Conservation (phyloP, 2,113 vertebrate genomes). For the Ovibos moschatus region DNA sequence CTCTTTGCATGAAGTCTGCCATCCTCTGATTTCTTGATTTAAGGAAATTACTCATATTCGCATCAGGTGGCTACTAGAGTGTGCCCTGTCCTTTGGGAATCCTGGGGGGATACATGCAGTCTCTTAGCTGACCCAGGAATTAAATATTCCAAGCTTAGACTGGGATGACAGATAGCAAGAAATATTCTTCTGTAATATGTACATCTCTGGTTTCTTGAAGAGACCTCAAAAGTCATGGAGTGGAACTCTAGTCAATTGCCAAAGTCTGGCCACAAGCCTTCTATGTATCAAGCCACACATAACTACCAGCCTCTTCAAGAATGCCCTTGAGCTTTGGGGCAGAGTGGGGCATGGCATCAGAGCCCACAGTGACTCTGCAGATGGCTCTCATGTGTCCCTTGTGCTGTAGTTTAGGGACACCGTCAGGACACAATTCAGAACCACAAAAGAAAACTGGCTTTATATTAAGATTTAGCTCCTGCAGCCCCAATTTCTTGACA, state of each 20-base stretch:
- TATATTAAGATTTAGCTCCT: neutral
- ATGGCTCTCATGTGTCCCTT: neutral
- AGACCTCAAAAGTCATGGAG: neutral
- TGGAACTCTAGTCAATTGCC: neutral
- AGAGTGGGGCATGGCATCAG: neutral
- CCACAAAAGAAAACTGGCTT: neutral
- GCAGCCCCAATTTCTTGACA: fast-evolving
- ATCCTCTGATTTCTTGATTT: neutral
- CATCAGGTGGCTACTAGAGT: neutral
- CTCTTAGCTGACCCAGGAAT: neutral
- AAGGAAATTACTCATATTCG: neutral
- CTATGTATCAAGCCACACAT: neutral
- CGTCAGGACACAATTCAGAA: neutral
- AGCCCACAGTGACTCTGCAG: neutral
- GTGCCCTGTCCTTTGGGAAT: neutral
- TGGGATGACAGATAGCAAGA: neutral
- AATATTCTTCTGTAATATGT: neutral
- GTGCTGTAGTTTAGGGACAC: neutral
- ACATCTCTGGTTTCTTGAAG: neutral
- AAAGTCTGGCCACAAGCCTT: neutral
- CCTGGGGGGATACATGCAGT: neutral
- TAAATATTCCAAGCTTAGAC: neutral
- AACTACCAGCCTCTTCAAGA: neutral
- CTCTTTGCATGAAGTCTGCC: neutral
- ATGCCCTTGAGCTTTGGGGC: too few relatives aligned